Evolutionary conservation across 2,888 invertebrate genomes (phyloP), one percentile per base, ranked within the genome.

Genomic region (Lamproptera curius): DNA sequence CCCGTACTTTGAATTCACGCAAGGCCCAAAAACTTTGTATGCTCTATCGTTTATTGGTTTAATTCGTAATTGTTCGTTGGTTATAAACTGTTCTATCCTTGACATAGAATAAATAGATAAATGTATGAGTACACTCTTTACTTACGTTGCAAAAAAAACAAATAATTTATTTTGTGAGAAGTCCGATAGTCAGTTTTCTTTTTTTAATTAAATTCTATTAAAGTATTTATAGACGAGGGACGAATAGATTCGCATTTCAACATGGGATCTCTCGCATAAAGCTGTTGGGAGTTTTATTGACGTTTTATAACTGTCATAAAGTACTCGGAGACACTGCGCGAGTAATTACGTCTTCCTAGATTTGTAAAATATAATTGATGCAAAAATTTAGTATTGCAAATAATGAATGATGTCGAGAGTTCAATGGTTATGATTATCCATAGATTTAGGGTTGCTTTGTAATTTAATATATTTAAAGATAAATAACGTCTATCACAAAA

Each of bases 221-320:
- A 41, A 42, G 31, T 20, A 17, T 16, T 37, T 14, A 37, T 42
- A 33, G 42, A 47, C 33, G 47, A 33, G 17, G 23, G 13, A 16
- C 20, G 42, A 40, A 47, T 47, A 16, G 37, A 42, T 47, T 47
- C 37, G 17, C 42, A 42, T 47, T 47, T 37, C 42, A 17, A 23
- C 16, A 23, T 23, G 47, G 42, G 42, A 47, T 47, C 42, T 47
- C 37, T 16, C 36, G 37, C 47, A 47, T 47, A 42, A 42, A 42
- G 42, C 37, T 47, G 42, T 42, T 37, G 37, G 36, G 33, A 23
- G 23, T 47, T 47, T 47, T 38, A 42, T 47, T 42, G 33, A 16
- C n/a, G 23, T 42, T 47, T 47, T 47, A 47, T 47, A 33, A 31
- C 37, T 28, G 47, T 42, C 42, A 38, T 47, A 47, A 47, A 47